Evolutionary conservation across 2,113 vertebrate species (phyloP), one percentile per base, ranked within the genome.

Genomic region (Delphinapterus leucas): DNA sequence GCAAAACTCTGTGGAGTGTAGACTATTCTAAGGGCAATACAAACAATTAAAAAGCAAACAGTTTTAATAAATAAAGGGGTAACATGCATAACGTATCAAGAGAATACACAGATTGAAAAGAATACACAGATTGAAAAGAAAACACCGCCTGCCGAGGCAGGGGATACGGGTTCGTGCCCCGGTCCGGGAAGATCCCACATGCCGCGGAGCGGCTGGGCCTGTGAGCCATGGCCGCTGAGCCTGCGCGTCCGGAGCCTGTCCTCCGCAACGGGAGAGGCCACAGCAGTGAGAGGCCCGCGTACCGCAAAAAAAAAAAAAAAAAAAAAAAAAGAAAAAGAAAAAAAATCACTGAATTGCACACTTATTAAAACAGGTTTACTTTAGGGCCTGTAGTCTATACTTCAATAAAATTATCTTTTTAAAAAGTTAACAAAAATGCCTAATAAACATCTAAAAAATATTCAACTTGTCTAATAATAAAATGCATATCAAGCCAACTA

Each of bases 371-470:
- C 26, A 91, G 18, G 38, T 49, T 61, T 88, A 80, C 81, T 95
- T 94, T 88, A 76, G 44, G 13, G 25, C 49, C 76, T 93, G 10
- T 67, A 95, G 41, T 61, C 93, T 94, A 88, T 65, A 74, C 9
- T 36, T 96, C 68, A 96, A 81, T 71, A 84, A 88, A 90, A n/a
- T 49, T 84, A 76, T 88, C 13, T 83, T 92, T 92, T 74, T 63
- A 41, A 67, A 70, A 95, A 93, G 53, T 36, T 92, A 95, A 97
- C 61, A 93, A 26, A 95, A 95, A 93, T 68, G 25, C 26, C 65
- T 76, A 90, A 25, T 80, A 96, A 82, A 73, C 36, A 96, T 41
- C 33, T 96, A 58, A 61, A 97, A 93, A 94, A 86, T 60, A 82
- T 12, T 53, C 25, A 90, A 82, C 41, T 6, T 93, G 21, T 38